Evolutionary conservation across 2,888 invertebrate species (phyloP).

Genomic region (Metopia argyrocephala): DNA sequence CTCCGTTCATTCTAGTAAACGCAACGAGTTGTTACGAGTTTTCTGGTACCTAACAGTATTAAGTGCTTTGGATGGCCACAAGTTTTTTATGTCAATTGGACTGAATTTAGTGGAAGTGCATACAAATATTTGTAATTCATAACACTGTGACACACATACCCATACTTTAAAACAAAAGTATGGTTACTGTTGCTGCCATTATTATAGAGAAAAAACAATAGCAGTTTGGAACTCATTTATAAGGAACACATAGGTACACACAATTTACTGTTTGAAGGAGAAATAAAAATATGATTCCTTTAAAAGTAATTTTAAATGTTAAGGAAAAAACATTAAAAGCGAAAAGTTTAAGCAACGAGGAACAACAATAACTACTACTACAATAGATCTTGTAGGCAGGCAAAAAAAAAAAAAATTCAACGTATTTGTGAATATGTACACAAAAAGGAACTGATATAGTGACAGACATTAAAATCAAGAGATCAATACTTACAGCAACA

Average conservation of each 20-base stretch:
- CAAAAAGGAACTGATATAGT: slow-evolving; percentile 36
- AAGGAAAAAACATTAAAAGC: too few relatives aligned
- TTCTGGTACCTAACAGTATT: too few relatives aligned
- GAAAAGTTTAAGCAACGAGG: slow-evolving; percentile 65
- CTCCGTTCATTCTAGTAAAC: too few relatives aligned
- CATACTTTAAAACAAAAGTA: background rate
- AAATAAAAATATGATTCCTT: background rate
- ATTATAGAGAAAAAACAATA: background rate
- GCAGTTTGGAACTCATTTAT: background rate
- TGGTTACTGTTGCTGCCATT: background rate
- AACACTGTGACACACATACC: background rate
- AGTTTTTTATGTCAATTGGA: too few relatives aligned
- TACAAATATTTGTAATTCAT: too few relatives aligned
- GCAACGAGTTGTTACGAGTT: too few relatives aligned
- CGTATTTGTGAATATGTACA: slow-evolving; percentile 18
- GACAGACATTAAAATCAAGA: slow-evolving; percentile 70
- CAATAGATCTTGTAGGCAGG: slow-evolving; percentile 33
- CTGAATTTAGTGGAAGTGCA: too few relatives aligned
- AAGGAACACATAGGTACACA: background rate
- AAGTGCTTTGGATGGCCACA: too few relatives aligned
- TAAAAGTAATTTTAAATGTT: slow-evolving; percentile 70
- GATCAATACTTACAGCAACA: slow-evolving; percentile 74
- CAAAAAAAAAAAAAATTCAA: background rate
- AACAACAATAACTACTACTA: slow-evolving; percentile 48
- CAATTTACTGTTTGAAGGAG: background rate